A percentile compares a stretch with the other conserved stretches of the same genome.
Evolutionary conservation across 2,113 vertebrate species (phyloP).

Genomic region (Meleagris gallopavo): DNA sequence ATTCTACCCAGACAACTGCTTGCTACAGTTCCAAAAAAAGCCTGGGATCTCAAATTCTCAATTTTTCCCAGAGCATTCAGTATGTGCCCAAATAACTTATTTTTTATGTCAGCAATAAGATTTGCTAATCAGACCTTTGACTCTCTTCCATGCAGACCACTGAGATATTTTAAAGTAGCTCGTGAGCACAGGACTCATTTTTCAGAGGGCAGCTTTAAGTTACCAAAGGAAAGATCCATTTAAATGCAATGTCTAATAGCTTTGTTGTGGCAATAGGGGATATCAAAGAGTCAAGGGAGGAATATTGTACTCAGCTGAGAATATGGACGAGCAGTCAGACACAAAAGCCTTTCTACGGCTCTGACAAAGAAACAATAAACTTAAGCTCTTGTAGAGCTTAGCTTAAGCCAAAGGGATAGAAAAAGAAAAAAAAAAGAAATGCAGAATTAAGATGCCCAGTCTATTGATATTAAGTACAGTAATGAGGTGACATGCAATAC

Average conservation of each 20-base stretch:
- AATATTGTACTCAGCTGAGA: neutral
- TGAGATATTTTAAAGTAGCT: neutral
- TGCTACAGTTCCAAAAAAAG: neutral
- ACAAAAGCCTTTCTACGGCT: constrained; percentile 18
- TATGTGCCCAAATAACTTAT: neutral
- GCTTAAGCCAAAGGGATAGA: neutral
- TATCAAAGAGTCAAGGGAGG: neutral
- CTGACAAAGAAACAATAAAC: constrained; percentile 14
- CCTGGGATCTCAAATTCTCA: neutral
- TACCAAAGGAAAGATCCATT: neutral
- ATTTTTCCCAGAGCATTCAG: neutral
- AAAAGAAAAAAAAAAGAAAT: constrained; percentile 7
- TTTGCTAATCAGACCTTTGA: neutral
- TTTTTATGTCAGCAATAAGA: neutral
- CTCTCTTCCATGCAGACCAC: fast-evolving
- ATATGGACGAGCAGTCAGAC: neutral
- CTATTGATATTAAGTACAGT: neutral
- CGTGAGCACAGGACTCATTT: neutral
- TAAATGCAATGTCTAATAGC: neutral
- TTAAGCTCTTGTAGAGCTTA: neutral
- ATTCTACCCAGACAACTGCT: neutral
- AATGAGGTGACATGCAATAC: neutral
- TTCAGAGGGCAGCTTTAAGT: neutral
- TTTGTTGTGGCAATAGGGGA: neutral
- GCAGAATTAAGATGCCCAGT: neutral